Conservation (phyloP, 1,140 invertebrate species). For the Neodiprion virginianus region DNA sequence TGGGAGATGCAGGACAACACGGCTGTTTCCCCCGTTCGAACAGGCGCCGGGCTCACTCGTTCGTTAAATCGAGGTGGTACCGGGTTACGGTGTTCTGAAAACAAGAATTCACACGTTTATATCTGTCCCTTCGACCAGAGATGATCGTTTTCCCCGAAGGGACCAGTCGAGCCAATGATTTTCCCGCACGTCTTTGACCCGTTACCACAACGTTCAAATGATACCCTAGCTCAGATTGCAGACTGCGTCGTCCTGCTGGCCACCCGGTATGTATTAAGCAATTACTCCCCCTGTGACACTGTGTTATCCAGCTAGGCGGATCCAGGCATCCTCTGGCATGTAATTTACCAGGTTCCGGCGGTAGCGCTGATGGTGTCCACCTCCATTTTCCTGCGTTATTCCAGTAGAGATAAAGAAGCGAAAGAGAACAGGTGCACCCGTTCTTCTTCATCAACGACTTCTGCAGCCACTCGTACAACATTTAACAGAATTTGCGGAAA, state of each 20-base stretch:
- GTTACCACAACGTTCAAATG: no score
- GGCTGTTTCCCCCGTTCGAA: conserved; percentile 61
- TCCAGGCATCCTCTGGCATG: background rate
- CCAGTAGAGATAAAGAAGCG: no score
- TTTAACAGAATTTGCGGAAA: no score
- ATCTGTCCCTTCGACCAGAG: no score
- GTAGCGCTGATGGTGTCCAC: background rate
- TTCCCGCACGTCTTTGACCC: no score
- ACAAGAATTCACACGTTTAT: background rate
- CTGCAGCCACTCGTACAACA: no score
- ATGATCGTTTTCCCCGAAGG: no score
- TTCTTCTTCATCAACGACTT: no score
- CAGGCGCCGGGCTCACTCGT: conserved; percentile 57
- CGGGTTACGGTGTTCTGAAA: conserved; percentile 59
- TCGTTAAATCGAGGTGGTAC: conserved; percentile 61
- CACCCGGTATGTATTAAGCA: background rate
- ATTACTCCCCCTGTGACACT: background rate
- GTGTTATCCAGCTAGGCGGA: background rate
- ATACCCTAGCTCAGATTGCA: no score
- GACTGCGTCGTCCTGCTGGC: no score
- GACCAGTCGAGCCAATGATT: no score
- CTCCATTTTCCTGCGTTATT: background rate
- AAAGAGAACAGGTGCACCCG: no score
- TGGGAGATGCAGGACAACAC: conserved; percentile 63
- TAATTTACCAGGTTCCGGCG: background rate